Conservation (phyloP, 2,888 invertebrate species). For the Griposia aprilina region DNA sequence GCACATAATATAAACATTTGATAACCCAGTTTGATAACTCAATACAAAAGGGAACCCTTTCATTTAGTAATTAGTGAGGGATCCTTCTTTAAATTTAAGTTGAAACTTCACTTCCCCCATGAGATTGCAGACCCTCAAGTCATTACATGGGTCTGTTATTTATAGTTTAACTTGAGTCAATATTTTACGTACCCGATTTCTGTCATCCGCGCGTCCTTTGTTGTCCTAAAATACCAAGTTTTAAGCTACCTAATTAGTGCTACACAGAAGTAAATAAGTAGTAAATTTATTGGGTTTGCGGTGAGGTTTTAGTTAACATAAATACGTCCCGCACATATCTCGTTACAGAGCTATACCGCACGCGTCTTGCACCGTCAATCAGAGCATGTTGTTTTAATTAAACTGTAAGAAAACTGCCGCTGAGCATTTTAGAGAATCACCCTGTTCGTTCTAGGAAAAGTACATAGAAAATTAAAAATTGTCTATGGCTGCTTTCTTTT, state of each 20-base stretch:
- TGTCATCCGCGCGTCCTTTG: background rate
- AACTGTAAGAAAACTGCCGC: slow-evolving; percentile 49
- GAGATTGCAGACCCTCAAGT: background rate
- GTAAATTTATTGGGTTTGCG: slow-evolving; percentile 49
- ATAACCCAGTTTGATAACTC: slow-evolving; percentile 26
- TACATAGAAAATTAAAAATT: background rate
- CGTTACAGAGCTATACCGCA: slow-evolving; percentile 53
- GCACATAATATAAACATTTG: slow-evolving; percentile 12
- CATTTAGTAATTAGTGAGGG: slow-evolving; percentile 9
- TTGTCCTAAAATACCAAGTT: background rate
- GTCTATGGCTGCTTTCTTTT: slow-evolving; percentile 3
- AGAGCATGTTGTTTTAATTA: slow-evolving; percentile 62
- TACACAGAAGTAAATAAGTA: slow-evolving; percentile 25
- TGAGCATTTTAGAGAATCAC: slow-evolving; percentile 23
- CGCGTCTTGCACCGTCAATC: slow-evolving; percentile 58
- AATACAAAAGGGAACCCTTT: slow-evolving; percentile 19
- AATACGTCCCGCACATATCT: slow-evolving; percentile 57
- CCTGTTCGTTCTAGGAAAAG: slow-evolving; percentile 11
- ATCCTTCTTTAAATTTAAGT: slow-evolving; percentile 1
- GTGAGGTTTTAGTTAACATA: slow-evolving; percentile 51
- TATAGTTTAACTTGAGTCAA: slow-evolving; percentile 13
- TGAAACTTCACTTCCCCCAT: slow-evolving; percentile 9
- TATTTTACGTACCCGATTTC: background rate
- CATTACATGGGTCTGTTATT: slow-evolving; percentile 7
- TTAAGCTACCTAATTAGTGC: slow-evolving; percentile 15